Base-by-base conservation (phyloP, 2,888 invertebrate genomes). In the Sphaerophoria rueppellii region DNA sequence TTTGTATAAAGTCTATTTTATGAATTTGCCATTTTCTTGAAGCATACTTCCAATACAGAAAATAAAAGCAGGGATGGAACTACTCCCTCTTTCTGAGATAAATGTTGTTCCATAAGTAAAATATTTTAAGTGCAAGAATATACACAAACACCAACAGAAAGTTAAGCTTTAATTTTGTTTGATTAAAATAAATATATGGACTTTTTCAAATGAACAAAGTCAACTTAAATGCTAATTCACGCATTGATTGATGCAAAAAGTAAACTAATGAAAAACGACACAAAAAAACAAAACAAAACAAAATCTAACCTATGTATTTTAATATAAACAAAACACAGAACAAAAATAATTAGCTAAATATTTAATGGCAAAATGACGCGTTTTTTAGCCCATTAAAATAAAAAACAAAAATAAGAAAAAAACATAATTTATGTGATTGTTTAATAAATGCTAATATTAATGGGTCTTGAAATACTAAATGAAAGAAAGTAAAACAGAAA, bases 1-100 rank as follows among this genome's bases (percentile, higher is more conserved):
- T 67, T 78, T 78, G 78, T 78, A 78, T 65, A 72, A 78, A 72
- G 60, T 72, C 14, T n/a, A n/a, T n/a, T n/a, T n/a, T n/a, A n/a
- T n/a, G n/a, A n/a, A n/a, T n/a, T n/a, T n/a, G n/a, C n/a, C n/a
- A n/a, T n/a, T n/a, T n/a, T n/a, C n/a, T n/a, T n/a, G n/a, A n/a
- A n/a, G n/a, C n/a, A n/a, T n/a, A n/a, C n/a, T n/a, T n/a, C n/a
- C n/a, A n/a, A n/a, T n/a, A n/a, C n/a, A n/a, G n/a, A n/a, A n/a
- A n/a, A n/a, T n/a, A n/a, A n/a, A n/a, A n/a, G n/a, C n/a, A n/a
- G n/a, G n/a, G n/a, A n/a, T n/a, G n/a, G n/a, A n/a, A n/a, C n/a
- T n/a, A n/a, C n/a, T n/a, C n/a, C n/a, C n/a, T n/a, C n/a, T n/a
- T n/a, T n/a, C n/a, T n/a, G n/a, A n/a, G n/a, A n/a, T n/a, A n/a